These are phyloP conservation scores for Poeciliopsis prolifica DNA, from an alignment of 2,113 vertebrate genomes.

Conservation along the genomic window DNA sequence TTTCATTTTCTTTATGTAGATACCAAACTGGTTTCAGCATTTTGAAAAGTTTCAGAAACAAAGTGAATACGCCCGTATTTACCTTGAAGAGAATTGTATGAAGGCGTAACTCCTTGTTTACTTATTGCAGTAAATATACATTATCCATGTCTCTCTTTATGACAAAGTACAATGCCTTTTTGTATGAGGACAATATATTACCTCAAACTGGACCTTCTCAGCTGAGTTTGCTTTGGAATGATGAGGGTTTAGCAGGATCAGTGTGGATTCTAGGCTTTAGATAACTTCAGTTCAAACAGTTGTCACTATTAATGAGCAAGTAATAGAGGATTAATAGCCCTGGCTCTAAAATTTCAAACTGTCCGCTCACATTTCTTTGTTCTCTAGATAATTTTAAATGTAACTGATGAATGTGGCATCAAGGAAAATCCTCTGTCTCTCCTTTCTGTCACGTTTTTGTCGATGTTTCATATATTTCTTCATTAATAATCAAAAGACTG, in stretches of 20 bases:
- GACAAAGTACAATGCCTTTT: neutral
- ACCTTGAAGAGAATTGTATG: neutral
- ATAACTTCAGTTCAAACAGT: slow-evolving; percentile 24
- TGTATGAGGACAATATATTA: neutral
- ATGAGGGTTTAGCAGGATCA: slow-evolving; percentile 60
- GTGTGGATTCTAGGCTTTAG: slow-evolving; percentile 48
- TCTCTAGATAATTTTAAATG: slow-evolving; percentile 2
- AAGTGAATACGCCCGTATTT: neutral
- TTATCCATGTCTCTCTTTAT: too few relatives aligned
- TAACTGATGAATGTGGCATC: slow-evolving; percentile 17
- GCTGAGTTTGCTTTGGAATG: slow-evolving; percentile 57
- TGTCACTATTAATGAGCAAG: slow-evolving; percentile 52
- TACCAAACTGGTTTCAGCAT: neutral
- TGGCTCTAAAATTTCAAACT: slow-evolving; percentile 24
- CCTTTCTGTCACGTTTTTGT: neutral
- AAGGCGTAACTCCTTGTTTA: neutral
- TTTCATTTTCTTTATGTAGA: neutral
- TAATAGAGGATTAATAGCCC: slow-evolving; percentile 46
- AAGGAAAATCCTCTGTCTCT: neutral
- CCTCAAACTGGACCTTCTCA: slow-evolving; percentile 26
- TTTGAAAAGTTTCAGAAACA: neutral
- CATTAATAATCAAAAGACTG: slow-evolving; percentile 36
- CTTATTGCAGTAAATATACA: neutral
- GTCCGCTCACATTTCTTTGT: neutral
- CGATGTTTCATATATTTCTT: slow-evolving; percentile 23